Percentiles rank a stretch among this genome's conserved stretches.
Conservation (phyloP, 1,140 invertebrate species). For the Dermatophagoides farinae region DNA sequence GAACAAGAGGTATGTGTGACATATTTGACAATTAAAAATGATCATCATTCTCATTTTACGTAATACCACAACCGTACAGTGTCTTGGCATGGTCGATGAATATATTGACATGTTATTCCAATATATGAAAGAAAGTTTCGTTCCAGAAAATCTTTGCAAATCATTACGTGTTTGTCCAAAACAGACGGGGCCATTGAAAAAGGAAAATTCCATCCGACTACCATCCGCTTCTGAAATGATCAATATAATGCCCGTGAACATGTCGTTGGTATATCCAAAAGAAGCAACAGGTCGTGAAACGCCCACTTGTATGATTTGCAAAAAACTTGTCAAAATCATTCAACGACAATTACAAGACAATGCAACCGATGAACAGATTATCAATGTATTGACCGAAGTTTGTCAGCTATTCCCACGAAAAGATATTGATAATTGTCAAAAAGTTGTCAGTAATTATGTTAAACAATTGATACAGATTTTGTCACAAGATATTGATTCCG, state of each 20-base stretch:
- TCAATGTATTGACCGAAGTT: conserved; percentile 14
- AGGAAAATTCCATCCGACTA: not conserved
- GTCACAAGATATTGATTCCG: conserved; percentile 12
- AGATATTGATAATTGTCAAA: conserved; percentile 7
- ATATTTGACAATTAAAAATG: too few species aligned
- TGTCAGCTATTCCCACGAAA: conserved; percentile 9
- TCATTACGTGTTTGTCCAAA: conserved; percentile 1
- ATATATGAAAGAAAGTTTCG: conserved; percentile 7
- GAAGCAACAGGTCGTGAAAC: not conserved
- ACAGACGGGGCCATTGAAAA: not conserved
- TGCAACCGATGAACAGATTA: conserved; percentile 14
- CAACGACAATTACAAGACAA: conserved; percentile 14
- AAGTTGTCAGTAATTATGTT: conserved; percentile 13
- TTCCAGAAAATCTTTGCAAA: conserved; percentile 6
- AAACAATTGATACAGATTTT: conserved; percentile 11
- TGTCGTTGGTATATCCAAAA: not conserved
- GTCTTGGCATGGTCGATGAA: conserved; percentile 4
- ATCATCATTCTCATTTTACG: not conserved
- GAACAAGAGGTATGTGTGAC: conserved; percentile 6
- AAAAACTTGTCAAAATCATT: conserved; percentile 13
- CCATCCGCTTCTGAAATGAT: not conserved
- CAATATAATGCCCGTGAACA: conserved; percentile 4
- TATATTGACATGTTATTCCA: conserved; percentile 7
- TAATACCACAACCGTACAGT: too few species aligned
- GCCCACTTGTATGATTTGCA: conserved; percentile 12